Percentiles rank a stretch among this genome's conserved stretches.
Conservation (phyloP, 1,140 invertebrate genomes). For the Myzus persicae region DNA sequence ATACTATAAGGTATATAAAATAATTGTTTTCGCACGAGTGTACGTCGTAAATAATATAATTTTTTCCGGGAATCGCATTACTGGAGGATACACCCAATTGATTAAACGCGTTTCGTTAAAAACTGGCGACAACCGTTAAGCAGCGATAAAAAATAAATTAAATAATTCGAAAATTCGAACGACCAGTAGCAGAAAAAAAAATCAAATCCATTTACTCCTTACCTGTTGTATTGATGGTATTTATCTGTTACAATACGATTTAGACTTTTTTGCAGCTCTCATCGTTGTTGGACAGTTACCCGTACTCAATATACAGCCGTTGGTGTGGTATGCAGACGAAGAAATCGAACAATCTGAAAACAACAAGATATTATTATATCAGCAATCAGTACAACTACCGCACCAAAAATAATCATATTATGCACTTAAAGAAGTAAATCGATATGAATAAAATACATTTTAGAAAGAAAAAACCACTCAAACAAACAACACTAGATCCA, state of each 20-base stretch:
- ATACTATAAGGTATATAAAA: background rate
- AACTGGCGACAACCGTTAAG: background rate
- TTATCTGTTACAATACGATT: conserved; percentile 46
- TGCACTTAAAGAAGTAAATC: background rate
- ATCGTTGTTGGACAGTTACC: conserved; percentile 20
- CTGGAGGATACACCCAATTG: conserved; percentile 10
- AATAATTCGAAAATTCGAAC: background rate
- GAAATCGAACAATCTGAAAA: conserved; percentile 14
- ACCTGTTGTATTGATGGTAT: conserved; percentile 36
- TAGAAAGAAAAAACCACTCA: too few species aligned
- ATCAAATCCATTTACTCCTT: background rate
- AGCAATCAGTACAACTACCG: background rate
- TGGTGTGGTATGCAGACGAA: background rate
- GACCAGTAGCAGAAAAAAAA: background rate
- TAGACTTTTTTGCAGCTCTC: conserved; percentile 48
- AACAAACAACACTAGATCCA: background rate
- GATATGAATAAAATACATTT: background rate
- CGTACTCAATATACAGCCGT: background rate
- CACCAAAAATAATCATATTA: background rate
- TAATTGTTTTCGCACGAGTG: conserved; percentile 3
- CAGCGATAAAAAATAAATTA: background rate
- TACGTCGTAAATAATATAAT: background rate
- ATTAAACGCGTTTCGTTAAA: background rate
- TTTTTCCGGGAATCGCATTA: background rate
- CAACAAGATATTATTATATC: background rate